These are phyloP conservation scores for Rhingia rostrata DNA, from an alignment of 2,888 invertebrate species.

Conservation along the genomic window DNA sequence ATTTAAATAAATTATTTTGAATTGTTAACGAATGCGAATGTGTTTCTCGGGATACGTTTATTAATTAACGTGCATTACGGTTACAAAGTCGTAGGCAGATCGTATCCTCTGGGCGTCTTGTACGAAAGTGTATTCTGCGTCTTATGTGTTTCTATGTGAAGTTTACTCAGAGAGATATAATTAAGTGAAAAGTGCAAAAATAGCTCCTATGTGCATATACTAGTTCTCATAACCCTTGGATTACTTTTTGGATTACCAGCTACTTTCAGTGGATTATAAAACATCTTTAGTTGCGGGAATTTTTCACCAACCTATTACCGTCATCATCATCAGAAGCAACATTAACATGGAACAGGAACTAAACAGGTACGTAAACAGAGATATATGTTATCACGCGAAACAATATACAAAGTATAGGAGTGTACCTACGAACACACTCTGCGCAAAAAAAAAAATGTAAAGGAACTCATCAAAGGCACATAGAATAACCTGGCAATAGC, in stretches of 20 bases:
- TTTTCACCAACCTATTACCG: conserved; percentile 39
- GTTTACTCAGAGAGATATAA: conserved; percentile 22
- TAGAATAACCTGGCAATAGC: conserved; percentile 23
- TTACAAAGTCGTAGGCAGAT: conserved; percentile 48
- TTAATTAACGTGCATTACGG: conserved; percentile 67
- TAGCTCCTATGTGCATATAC: not conserved
- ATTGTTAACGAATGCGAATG: conserved; percentile 66
- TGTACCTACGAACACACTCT: conserved; percentile 11
- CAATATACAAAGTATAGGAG: conserved; percentile 29
- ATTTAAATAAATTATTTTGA: conserved; percentile 71
- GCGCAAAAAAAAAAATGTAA: conserved; percentile 10
- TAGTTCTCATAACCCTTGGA: conserved; percentile 57
- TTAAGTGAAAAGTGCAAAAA: conserved; percentile 27
- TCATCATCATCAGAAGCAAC: conserved; percentile 8
- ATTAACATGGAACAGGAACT: conserved; percentile 59
- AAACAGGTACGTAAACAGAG: conserved; percentile 61
- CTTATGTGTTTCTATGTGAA: conserved; percentile 1
- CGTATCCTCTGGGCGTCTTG: conserved; percentile 18
- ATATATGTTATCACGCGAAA: conserved; percentile 26
- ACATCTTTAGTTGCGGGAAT: conserved; percentile 41
- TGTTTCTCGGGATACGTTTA: conserved; percentile 60
- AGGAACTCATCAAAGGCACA: conserved; percentile 47
- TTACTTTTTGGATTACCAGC: conserved; percentile 68
- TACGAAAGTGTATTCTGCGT: conserved; percentile 3
- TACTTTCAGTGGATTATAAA: conserved; percentile 59